Evolutionary conservation across 2,888 invertebrate species (phyloP), one percentile per base, ranked within the genome.

Genomic region (Dasysyrphus tricinctus): DNA sequence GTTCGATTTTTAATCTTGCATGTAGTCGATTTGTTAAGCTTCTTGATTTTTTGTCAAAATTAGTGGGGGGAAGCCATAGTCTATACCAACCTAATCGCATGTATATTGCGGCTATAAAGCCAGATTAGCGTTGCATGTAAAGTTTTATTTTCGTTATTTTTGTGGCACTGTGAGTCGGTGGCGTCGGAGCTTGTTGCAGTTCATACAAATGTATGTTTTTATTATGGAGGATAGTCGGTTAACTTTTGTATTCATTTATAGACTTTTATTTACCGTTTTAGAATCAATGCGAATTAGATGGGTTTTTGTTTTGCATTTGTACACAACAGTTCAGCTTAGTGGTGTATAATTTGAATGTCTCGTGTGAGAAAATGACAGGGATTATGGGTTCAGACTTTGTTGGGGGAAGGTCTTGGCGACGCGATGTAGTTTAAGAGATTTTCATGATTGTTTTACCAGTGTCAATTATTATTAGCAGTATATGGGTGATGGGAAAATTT

Each of bases 271-370:
- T 49, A 42, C 19, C 34, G 49, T 39, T 70, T 56, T 39, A 47
- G 57, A 69, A 69, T 69, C 69, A 69, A 69, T 69, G 63, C 32
- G 81, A 72, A 78, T 85, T 81, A 78, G 57, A 49, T 34, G 47
- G 44, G 3, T 24, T 54, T 32, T 61, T 12, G 4, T 44, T 77
- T 81, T 76, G 56, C 85, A 85, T 77, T 81, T 76, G 56, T 81
- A 85, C 73, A 74, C 80, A 24, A 81, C 56, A 74, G 44, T 54
- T 81, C 24, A 78, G 73, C 85, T 85, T 85, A 49, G 77, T 42
- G 73, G 77, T 78, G 29, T 51, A n/a, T 44, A 70, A 49, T 73
- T 74, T 54, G 42, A 70, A 57, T 75, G 69, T 34, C 80, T 49
- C 69, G 63, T 75, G 57, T 57, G 8, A 57, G 69, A 51, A 70